These are phyloP conservation scores for Microplitis deprimator DNA, from an alignment of 2,888 invertebrate species.

Conservation along the genomic window DNA sequence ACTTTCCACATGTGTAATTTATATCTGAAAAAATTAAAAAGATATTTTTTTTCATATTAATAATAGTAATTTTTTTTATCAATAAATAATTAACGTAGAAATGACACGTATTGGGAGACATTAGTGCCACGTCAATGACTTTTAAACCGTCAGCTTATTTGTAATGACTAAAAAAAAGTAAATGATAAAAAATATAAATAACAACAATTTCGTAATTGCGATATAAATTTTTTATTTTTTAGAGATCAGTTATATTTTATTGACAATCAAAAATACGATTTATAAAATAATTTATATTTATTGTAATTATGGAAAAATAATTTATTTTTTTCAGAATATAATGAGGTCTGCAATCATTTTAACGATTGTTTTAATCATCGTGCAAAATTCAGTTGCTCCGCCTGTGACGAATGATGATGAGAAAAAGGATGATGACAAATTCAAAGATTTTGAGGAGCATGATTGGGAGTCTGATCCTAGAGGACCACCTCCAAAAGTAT, in stretches of 20 bases:
- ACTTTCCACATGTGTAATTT: background rate
- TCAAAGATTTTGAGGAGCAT: too few relatives aligned
- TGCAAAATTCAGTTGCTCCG: slow-evolving; percentile 68
- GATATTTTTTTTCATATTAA: background rate
- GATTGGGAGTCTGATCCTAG: too few relatives aligned
- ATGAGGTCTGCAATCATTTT: slow-evolving; percentile 38
- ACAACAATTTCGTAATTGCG: too few relatives aligned
- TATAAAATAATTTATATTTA: too few relatives aligned
- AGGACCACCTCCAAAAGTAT: too few relatives aligned
- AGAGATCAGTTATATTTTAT: too few relatives aligned
- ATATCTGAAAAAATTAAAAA: background rate
- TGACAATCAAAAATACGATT: too few relatives aligned
- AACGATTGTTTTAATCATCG: slow-evolving; percentile 29
- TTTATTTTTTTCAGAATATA: slow-evolving; percentile 26
- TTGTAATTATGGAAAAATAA: background rate
- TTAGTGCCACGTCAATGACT: background rate
- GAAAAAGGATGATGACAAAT: slow-evolving; percentile 54
- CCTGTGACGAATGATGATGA: slow-evolving; percentile 69
- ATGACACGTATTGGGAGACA: background rate
- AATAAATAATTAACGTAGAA: background rate
- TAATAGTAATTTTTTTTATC: background rate
- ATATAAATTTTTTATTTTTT: too few relatives aligned
- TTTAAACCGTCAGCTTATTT: background rate
- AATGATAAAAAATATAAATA: background rate
- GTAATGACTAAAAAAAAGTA: background rate